Base-by-base conservation (phyloP, 2,888 invertebrate genomes). In the Sphaerophoria taeniata region DNA sequence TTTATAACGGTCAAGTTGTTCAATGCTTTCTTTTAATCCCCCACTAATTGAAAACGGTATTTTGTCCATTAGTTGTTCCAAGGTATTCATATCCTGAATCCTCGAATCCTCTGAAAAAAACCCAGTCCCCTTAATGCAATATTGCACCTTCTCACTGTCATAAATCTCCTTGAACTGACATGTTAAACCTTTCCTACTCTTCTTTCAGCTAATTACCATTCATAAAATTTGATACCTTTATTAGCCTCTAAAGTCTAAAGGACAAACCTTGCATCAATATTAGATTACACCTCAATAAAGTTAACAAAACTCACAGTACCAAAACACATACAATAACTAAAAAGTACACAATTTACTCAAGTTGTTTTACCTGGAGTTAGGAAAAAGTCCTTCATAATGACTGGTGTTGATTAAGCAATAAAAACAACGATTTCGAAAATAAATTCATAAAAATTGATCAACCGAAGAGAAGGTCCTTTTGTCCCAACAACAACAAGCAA, bases 221-320 rank as follows among this genome's bases (percentile, higher is more conserved):
- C 24, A 24, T 24, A 24, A 24, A 24, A 24, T 24, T 24, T 24
- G 24, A 24, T 24, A 24, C 24, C 24, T 24, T 2, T 24, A 24
- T 24, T 24, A 24, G 24, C 24, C 24, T 24, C 24, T 1, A 24
- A 24, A 24, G 24, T 24, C 24, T 24, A 2, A 67, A 67, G 67
- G 39, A 67, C 39, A n/a, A 67, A 36, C 39, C 36, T 67, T 43
- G 67, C 39, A 67, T 39, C 53, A 53, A 39, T 12, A 39, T 36
- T 51, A 39, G 51, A 53, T 67, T 51, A 39, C 67, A 51, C 36
- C 65, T 34, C 65, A 65, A 65, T 63, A 65, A 9, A 65, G 49
- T 49, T 16, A 49, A 49, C 47, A 47, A 4, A 9, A 24, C 4
- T 36, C 14, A 14, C 24, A 16, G 36, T 3, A 9, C 3, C 9